phyloP scores from a whole-genome alignment of 1,140 invertebrate genomes.

The Drosophila rufa region DNA sequence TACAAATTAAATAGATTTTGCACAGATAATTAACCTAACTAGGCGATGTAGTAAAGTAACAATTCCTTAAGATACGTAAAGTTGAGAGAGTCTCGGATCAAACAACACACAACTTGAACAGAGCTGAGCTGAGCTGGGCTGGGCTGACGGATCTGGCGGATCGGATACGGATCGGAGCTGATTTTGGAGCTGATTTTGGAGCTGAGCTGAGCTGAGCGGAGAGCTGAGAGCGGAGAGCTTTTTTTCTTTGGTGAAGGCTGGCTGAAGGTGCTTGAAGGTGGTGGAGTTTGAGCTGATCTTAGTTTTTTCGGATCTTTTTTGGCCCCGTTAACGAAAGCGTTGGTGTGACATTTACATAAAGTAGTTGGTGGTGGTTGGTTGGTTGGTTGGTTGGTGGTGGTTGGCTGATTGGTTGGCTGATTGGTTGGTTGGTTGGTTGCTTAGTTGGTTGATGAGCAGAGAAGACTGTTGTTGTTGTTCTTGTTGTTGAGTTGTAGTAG shows the following conservation, averaged over 20 bases:
- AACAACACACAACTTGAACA: constrained; percentile 57
- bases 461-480: constrained; percentile 59
- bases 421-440: constrained; percentile 43
- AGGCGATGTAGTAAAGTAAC: constrained; percentile 30
- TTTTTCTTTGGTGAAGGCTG: constrained; percentile 41
- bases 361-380: constrained; percentile 56
- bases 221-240: constrained; percentile 37
- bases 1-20: constrained; percentile 77
- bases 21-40: constrained; percentile 24
- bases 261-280: constrained; percentile 60
- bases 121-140: constrained; percentile 18
- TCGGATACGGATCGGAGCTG: constrained; percentile 46
- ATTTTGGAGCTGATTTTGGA: constrained; percentile 43
- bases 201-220: constrained; percentile 44
- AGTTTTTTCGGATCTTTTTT: constrained; percentile 30
- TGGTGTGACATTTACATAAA: constrained; percentile 60
- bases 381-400: constrained; percentile 36
- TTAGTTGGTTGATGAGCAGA: constrained; percentile 59
- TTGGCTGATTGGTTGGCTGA: constrained; percentile 42
- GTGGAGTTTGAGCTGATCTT: constrained; percentile 50
- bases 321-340: constrained; percentile 49
- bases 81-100: constrained; percentile 46
- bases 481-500: constrained; percentile 49
- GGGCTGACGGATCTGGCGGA: constrained; percentile 43
- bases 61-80: constrained; percentile 48